These are phyloP conservation scores for Acleris laterana DNA, from an alignment of 2,888 invertebrate genomes.

Conservation along the genomic window DNA sequence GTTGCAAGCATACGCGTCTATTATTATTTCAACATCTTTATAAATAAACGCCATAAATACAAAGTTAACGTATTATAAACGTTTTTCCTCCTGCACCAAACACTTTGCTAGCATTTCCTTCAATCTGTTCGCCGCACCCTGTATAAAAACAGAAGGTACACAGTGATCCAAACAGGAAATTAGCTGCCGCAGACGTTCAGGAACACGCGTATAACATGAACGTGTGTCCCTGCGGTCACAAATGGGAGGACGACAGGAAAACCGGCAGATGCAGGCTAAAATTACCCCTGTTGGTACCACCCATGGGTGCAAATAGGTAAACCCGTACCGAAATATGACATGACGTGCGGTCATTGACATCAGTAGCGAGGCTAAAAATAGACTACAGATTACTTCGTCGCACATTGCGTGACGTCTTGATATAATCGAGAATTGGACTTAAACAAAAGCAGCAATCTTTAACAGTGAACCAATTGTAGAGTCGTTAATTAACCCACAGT, in stretches of 20 bases:
- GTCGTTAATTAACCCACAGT: too few species aligned
- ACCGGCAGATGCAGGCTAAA: conserved; percentile 34
- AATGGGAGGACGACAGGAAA: conserved; percentile 30
- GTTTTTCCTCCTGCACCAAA: too few species aligned
- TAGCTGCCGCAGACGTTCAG: conserved; percentile 27
- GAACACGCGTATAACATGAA: conserved; percentile 14
- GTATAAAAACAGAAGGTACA: background rate
- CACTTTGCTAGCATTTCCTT: too few species aligned
- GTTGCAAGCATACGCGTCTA: too few species aligned
- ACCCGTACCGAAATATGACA: conserved; percentile 28
- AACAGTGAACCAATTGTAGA: too few species aligned
- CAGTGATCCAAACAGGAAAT: conserved; percentile 28
- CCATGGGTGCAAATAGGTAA: conserved; percentile 24
- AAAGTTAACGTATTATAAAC: too few species aligned
- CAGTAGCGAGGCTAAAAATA: conserved; percentile 4
- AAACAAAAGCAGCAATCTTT: too few species aligned
- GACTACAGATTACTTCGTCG: background rate
- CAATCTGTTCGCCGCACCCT: too few species aligned
- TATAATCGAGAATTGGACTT: too few species aligned
- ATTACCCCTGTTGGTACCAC: conserved; percentile 19
- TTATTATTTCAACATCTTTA: too few species aligned
- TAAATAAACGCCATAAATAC: too few species aligned
- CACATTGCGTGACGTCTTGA: too few species aligned
- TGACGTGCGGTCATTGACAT: conserved; percentile 35
- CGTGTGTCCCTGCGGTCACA: background rate